Evolutionary conservation across 2,113 vertebrate species (phyloP).

Genomic region (Formicarius rufipectus): DNA sequence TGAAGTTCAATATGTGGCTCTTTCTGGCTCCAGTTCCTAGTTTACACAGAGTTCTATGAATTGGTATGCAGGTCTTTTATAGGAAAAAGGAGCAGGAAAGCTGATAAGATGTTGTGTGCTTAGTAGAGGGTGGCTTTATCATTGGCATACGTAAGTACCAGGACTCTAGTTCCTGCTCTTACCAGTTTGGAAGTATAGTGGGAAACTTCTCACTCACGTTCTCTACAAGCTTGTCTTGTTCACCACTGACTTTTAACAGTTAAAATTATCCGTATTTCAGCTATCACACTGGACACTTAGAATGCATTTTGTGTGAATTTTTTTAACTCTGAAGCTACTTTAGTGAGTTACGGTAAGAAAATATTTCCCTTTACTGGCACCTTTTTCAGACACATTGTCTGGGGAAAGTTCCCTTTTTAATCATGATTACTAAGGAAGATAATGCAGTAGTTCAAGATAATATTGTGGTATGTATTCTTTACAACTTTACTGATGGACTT

Average conservation of each 20-base stretch:
- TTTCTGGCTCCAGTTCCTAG: not conserved
- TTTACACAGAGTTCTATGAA: not conserved
- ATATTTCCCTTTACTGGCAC: not conserved
- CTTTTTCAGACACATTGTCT: not conserved
- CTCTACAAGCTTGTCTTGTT: not conserved
- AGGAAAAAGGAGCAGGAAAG: not conserved
- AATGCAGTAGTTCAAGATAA: not conserved
- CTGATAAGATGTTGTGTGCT: not conserved
- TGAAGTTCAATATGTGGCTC: not conserved
- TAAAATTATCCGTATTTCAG: not conserved
- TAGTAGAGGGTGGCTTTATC: not conserved
- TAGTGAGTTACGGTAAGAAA: not conserved
- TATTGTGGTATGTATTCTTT: constrained; percentile 12
- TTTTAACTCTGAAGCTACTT: not conserved
- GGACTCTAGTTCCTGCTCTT: not conserved
- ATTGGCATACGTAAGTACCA: accelerated
- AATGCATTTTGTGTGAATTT: not conserved
- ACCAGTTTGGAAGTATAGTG: not conserved
- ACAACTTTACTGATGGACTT: not conserved
- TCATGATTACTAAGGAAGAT: not conserved
- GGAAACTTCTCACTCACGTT: not conserved
- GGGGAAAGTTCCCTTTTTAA: not conserved
- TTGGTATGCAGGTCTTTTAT: not conserved
- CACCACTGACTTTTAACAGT: not conserved
- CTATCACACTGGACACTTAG: not conserved